Conservation (phyloP, 2,113 vertebrate genomes). For the Lonchura striata region DNA sequence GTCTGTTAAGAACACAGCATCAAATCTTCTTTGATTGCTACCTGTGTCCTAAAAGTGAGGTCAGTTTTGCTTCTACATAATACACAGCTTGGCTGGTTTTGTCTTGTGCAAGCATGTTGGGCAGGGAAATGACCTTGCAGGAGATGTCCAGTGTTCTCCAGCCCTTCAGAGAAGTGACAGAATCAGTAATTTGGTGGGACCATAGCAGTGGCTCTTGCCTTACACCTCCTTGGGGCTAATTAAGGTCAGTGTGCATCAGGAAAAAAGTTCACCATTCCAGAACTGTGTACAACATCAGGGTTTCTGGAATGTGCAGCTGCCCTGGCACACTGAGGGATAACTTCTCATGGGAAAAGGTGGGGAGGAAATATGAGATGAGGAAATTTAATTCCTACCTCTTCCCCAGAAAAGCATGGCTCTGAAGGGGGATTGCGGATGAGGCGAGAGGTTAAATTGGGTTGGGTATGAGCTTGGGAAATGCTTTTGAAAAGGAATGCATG, state of each 20-base stretch:
- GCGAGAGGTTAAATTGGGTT: background rate
- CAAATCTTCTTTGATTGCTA: background rate
- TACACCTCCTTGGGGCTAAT: background rate
- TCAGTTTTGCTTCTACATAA: background rate
- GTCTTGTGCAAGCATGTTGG: background rate
- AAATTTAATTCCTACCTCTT: background rate
- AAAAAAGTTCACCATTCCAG: background rate
- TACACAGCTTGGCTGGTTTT: background rate
- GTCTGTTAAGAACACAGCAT: background rate
- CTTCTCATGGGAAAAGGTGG: background rate
- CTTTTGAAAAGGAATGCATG: background rate
- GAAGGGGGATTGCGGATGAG: background rate
- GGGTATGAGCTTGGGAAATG: background rate
- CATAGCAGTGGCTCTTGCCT: background rate
- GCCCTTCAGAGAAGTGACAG: background rate
- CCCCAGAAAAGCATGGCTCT: background rate
- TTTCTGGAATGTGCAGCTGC: constrained; percentile 32
- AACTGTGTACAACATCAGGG: background rate
- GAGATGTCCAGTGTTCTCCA: background rate
- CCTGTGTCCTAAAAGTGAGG: background rate
- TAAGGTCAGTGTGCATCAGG: background rate
- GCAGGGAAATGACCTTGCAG: background rate
- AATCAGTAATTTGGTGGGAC: background rate
- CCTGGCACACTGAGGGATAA: background rate
- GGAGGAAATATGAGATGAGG: background rate